Conservation (phyloP, 2,888 invertebrate genomes). For the Synergus laeviventris region DNA sequence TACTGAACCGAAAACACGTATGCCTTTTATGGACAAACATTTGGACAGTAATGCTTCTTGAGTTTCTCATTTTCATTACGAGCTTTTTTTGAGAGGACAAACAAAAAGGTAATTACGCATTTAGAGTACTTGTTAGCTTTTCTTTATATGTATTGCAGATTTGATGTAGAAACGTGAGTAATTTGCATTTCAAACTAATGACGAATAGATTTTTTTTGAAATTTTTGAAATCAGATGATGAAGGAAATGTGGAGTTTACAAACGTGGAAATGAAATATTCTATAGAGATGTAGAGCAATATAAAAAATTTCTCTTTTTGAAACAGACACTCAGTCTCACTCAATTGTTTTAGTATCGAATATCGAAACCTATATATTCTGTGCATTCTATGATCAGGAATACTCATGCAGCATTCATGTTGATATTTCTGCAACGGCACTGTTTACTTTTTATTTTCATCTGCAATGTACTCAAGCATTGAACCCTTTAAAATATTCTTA, state of each 20-base stretch:
- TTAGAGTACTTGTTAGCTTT: not conserved
- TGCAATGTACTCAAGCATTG: not conserved
- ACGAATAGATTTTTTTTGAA: not conserved
- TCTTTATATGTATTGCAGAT: not conserved
- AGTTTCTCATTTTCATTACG: not conserved
- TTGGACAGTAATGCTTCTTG: not conserved
- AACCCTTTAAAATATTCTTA: not conserved
- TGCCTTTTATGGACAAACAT: not conserved
- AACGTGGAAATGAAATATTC: not conserved
- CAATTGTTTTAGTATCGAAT: not conserved
- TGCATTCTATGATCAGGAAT: not conserved
- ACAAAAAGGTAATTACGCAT: slow-evolving; percentile 7
- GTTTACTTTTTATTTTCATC: not conserved
- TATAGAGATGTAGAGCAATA: not conserved
- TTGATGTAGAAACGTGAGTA: not conserved
- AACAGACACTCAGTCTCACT: not conserved
- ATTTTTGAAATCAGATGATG: not conserved
- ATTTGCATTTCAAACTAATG: not conserved
- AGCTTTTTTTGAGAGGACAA: not conserved
- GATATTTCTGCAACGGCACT: not conserved
- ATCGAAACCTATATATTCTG: not conserved
- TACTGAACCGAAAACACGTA: slow-evolving; percentile 1
- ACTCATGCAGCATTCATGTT: not conserved
- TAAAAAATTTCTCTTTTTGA: not conserved
- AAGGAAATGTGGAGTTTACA: not conserved